Evolutionary conservation across 2,113 vertebrate species (phyloP).

Genomic region (Muntiacus reevesi): DNA sequence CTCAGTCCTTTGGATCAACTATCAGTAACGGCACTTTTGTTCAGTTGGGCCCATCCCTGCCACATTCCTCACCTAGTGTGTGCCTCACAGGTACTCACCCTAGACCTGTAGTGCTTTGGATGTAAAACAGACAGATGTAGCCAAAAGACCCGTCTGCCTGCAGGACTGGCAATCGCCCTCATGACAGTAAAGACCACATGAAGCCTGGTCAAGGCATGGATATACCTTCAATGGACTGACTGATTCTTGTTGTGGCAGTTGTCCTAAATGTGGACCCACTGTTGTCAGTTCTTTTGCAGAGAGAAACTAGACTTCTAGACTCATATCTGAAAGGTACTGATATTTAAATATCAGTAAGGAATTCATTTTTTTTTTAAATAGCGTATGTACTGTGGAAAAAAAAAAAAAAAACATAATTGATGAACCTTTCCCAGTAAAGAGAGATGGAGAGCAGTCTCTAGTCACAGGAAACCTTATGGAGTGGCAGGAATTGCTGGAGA

Average conservation of each 20-base stretch:
- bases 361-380: not conserved
- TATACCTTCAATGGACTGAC: accelerated
- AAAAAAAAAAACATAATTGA: not conserved
- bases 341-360: not conserved
- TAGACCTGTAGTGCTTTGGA: not conserved
- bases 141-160: not conserved
- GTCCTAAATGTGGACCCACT: not conserved
- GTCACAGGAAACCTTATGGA: not conserved
- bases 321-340: not conserved
- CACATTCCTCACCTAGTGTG: not conserved
- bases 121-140: not conserved
- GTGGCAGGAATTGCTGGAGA: not conserved
- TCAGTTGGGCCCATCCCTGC: not conserved
- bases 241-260: not conserved
- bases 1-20: not conserved
- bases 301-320: not conserved
- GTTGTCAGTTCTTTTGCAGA: not conserved
- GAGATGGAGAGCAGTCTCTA: not conserved
- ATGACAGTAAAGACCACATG: not conserved
- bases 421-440: not conserved
- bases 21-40: not conserved
- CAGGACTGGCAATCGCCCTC: too few species aligned
- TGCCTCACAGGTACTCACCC: not conserved
- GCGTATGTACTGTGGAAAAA: not conserved
- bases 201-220: not conserved